Percentiles rank a stretch among this genome's conserved stretches.
Evolutionary conservation across 2,888 invertebrate genomes (phyloP).

Genomic region (Conops quadrifasciatus): DNA sequence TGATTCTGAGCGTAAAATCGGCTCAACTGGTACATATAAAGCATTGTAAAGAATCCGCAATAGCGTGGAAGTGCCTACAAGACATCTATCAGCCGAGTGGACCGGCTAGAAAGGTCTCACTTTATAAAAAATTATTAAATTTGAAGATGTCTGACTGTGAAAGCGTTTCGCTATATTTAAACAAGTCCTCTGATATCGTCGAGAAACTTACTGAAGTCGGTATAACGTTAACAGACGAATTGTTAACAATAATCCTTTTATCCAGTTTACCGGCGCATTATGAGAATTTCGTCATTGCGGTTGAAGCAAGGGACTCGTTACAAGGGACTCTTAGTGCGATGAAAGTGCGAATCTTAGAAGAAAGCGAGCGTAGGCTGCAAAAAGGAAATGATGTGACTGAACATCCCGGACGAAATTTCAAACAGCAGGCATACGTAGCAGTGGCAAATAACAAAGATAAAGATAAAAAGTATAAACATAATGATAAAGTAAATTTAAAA

Average conservation of each 20-base stretch:
- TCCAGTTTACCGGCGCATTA: conserved; percentile 37
- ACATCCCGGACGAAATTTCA: background rate
- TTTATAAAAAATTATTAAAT: conserved; percentile 37
- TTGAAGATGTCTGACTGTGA: conserved; percentile 23
- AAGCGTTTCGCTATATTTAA: conserved; percentile 31
- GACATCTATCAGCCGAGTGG: conserved; percentile 37
- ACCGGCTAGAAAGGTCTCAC: conserved; percentile 29
- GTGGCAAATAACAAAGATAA: background rate
- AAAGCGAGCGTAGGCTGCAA: conserved; percentile 31
- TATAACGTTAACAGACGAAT: conserved; percentile 25
- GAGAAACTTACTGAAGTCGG: conserved; percentile 31
- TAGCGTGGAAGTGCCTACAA: conserved; percentile 29
- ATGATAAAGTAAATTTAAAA: background rate
- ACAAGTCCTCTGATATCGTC: conserved; percentile 30
- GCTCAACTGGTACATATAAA: conserved; percentile 16
- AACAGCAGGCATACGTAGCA: conserved; percentile 28
- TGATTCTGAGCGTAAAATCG: conserved; percentile 11
- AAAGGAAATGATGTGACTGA: background rate
- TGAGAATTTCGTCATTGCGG: conserved; percentile 38
- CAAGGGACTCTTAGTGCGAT: conserved; percentile 17
- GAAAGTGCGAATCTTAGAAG: conserved; percentile 35
- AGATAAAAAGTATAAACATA: background rate
- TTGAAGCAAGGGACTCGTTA: conserved; percentile 37
- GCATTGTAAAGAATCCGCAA: conserved; percentile 28
- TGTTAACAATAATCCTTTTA: conserved; percentile 34